These are phyloP conservation scores for Temnothorax longispinosus DNA, from an alignment of 1,140 invertebrate species.

Conservation along the genomic window DNA sequence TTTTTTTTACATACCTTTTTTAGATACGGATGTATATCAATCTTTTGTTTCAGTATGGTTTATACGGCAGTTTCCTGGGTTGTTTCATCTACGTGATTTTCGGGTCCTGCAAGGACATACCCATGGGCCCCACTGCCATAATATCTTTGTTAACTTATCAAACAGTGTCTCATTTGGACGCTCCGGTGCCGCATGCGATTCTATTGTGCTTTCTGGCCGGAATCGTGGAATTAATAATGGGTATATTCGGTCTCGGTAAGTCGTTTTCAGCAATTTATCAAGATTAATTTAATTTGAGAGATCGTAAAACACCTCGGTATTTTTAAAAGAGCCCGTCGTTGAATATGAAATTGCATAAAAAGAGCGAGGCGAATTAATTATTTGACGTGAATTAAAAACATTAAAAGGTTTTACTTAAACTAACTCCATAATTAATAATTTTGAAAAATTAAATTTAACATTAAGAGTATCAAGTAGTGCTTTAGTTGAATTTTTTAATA, in stretches of 20 bases:
- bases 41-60: slow-evolving; percentile 89
- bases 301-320: background rate
- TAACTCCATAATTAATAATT: background rate
- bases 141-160: slow-evolving; percentile 93
- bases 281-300: background rate
- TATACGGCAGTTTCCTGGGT: slow-evolving; percentile 96
- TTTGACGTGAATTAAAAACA: background rate
- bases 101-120: slow-evolving; percentile 96
- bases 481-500: background rate
- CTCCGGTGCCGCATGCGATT: slow-evolving; percentile 89
- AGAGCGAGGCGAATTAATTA: background rate
- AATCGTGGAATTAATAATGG: slow-evolving; percentile 93
- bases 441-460: background rate
- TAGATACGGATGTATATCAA: background rate
- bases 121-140: slow-evolving; percentile 95
- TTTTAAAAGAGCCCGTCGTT: background rate
- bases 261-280: slow-evolving; percentile 36
- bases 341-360: background rate
- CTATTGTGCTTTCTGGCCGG: slow-evolving; percentile 93
- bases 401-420: background rate
- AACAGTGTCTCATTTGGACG: slow-evolving; percentile 88
- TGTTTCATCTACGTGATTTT: slow-evolving; percentile 96
- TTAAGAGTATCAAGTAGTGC: background rate
- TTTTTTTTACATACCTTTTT: background rate
- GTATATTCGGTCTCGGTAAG: slow-evolving; percentile 93